Conservation (phyloP, 2,113 vertebrate genomes). For the Tetraodon nigroviridis region DNA sequence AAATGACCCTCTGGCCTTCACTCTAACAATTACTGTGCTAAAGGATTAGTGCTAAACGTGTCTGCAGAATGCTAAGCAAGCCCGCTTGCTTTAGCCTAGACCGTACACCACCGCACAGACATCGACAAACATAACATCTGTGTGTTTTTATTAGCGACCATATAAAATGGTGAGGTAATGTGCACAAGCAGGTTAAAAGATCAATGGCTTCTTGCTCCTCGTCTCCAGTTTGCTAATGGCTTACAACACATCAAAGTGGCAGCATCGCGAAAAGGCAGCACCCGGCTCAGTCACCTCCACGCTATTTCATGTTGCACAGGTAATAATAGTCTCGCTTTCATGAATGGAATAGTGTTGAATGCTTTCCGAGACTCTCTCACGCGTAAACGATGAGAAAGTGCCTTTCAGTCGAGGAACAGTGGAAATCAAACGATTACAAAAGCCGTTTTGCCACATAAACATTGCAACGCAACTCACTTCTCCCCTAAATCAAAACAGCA, state of each 20-base stretch:
- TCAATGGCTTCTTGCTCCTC: conserved; percentile 18
- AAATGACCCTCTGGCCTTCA: conserved; percentile 31
- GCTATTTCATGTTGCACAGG: conserved; percentile 10
- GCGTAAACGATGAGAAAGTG: conserved; percentile 28
- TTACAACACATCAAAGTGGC: conserved; percentile 38
- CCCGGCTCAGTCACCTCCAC: conserved; percentile 22
- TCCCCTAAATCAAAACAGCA: too few relatives aligned
- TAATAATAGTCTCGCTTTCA: conserved; percentile 16
- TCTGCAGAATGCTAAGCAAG: conserved; percentile 36
- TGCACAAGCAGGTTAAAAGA: conserved; percentile 10
- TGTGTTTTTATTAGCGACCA: conserved; percentile 10
- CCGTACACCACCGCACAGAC: not conserved
- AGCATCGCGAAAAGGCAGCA: conserved; percentile 16
- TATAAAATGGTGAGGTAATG: not conserved
- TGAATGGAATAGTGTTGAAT: conserved; percentile 17
- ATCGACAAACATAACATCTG: conserved; percentile 6
- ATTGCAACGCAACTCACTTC: too few relatives aligned
- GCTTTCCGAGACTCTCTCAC: conserved; percentile 2
- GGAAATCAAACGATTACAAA: conserved; percentile 3
- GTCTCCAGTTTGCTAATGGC: conserved; percentile 35
- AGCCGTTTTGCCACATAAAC: conserved; percentile 13
- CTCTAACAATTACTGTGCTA: conserved; percentile 31
- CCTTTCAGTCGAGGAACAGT: conserved; percentile 24
- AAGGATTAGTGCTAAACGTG: conserved; percentile 46
- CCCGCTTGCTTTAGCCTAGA: not conserved